A percentile compares a stretch with the other conserved stretches of the same genome.
These are phyloP conservation scores for Agrochola lota DNA, from an alignment of 2,888 invertebrate species.

Conservation along the genomic window DNA sequence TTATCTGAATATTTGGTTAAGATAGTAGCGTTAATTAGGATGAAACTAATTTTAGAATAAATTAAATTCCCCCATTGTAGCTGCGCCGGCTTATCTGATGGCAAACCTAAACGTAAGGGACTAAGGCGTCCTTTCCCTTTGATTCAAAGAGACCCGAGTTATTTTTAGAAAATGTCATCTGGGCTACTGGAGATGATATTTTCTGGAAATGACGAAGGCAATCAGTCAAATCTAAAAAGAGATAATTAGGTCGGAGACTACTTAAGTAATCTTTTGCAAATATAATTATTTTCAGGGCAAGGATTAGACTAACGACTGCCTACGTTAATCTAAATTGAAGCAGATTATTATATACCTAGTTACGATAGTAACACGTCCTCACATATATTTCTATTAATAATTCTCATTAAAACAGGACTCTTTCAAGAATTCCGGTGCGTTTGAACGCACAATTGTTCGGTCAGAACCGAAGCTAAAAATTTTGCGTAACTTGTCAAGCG, in stretches of 20 bases:
- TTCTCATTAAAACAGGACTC: slow-evolving; percentile 14
- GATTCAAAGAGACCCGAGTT: slow-evolving; percentile 42
- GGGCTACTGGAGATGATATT: slow-evolving; percentile 32
- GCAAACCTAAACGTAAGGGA: slow-evolving; percentile 37
- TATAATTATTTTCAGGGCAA: slow-evolving; percentile 9
- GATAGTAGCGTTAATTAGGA: slow-evolving; percentile 16
- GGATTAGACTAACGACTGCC: not conserved
- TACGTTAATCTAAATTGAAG: not conserved
- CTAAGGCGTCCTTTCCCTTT: slow-evolving; percentile 33
- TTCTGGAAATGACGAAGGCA: slow-evolving; percentile 34
- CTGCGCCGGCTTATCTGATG: slow-evolving; percentile 39
- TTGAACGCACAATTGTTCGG: slow-evolving; percentile 41
- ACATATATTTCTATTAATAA: slow-evolving; percentile 5
- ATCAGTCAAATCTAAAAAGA: slow-evolving; percentile 40
- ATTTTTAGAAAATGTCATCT: slow-evolving; percentile 55
- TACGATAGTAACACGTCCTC: not conserved
- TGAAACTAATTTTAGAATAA: slow-evolving; percentile 18
- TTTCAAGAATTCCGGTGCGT: slow-evolving; percentile 39
- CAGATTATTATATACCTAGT: not conserved
- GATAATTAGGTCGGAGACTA: slow-evolving; percentile 22
- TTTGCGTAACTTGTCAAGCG: slow-evolving; percentile 37
- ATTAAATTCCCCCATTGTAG: slow-evolving; percentile 28
- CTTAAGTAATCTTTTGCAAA: not conserved
- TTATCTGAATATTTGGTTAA: slow-evolving; percentile 16
- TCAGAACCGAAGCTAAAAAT: slow-evolving; percentile 34